These are phyloP conservation scores for Oceanodroma leucorhoa DNA, from an alignment of 2,797 vertebrate species.

Conservation along the genomic window DNA sequence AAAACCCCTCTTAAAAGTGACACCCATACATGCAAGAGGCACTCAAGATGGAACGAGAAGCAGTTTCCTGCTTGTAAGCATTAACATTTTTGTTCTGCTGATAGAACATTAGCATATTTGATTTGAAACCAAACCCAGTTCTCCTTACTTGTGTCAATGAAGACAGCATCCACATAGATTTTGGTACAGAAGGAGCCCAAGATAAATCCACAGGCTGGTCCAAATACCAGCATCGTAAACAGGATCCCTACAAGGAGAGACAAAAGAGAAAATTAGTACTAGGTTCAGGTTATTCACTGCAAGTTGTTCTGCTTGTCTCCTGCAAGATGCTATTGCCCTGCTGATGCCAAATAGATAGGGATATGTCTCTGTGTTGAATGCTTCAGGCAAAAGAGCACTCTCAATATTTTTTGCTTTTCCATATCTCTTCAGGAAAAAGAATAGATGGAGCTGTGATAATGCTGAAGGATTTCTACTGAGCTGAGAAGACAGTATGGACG, in stretches of 20 bases:
- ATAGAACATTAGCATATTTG: fast-evolving
- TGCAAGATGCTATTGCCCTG: neutral
- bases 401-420: neutral
- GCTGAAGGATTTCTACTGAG: neutral
- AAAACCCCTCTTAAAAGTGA: neutral
- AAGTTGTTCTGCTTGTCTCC: neutral
- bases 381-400: slow-evolving; percentile 4
- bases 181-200: slow-evolving; percentile 98
- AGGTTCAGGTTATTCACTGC: neutral
- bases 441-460: neutral
- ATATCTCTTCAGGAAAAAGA: neutral
- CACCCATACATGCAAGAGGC: neutral
- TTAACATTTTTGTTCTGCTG: neutral
- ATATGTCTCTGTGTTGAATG: neutral
- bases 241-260: slow-evolving; percentile 87
- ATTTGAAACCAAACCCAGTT: neutral
- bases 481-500: neutral
- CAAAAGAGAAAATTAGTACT: slow-evolving; percentile 14
- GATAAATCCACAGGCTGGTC: slow-evolving; percentile 97
- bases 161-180: slow-evolving; percentile 95
- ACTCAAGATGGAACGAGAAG: neutral
- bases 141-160: slow-evolving; percentile 92
- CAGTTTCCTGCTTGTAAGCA: neutral
- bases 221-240: slow-evolving; percentile 97
- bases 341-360: neutral